phyloP scores from a whole-genome alignment of 2,113 vertebrate genomes.

The Microcebus griseorufus region DNA sequence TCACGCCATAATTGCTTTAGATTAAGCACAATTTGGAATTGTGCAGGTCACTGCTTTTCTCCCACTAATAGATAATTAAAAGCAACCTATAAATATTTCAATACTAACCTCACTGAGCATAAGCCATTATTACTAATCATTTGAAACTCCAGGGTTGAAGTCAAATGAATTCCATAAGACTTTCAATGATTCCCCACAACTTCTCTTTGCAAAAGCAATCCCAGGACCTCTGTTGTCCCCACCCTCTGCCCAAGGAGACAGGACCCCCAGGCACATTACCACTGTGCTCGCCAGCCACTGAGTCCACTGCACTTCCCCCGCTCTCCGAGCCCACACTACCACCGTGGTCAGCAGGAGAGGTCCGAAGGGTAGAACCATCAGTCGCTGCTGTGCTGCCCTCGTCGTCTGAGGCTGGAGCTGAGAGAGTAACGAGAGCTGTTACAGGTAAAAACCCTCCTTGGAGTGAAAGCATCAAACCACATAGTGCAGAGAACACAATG shows the following conservation, averaged over 20 bases:
- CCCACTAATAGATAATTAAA: background rate
- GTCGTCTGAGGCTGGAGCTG: conserved; percentile 99
- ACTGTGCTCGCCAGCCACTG: conserved; percentile 97
- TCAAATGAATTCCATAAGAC: background rate
- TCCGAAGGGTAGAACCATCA: conserved; percentile 97
- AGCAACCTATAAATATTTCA: background rate
- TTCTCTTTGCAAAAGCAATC: background rate
- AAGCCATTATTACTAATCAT: background rate
- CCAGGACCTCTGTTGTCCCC: background rate
- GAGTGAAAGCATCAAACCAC: conserved; percentile 58
- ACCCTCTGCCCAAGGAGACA: conserved; percentile 33
- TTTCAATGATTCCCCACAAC: background rate
- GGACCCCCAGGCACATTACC: conserved; percentile 84
- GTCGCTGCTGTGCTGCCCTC: conserved; percentile 99
- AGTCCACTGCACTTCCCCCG: conserved; percentile 97
- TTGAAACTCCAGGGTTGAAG: background rate
- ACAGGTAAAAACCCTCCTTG: conserved; percentile 91
- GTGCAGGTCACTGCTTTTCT: background rate
- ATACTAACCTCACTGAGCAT: background rate
- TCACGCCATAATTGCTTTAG: background rate
- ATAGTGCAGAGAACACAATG: conserved; percentile 47
- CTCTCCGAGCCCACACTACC: conserved; percentile 99
- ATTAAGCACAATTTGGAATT: background rate
- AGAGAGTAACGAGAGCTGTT: conserved; percentile 97
- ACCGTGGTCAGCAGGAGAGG: conserved; percentile 97